Percentiles rank a stretch among this genome's conserved stretches.
These are phyloP conservation scores for Nomada lathburiana DNA, from an alignment of 2,888 invertebrate genomes.

Conservation along the genomic window DNA sequence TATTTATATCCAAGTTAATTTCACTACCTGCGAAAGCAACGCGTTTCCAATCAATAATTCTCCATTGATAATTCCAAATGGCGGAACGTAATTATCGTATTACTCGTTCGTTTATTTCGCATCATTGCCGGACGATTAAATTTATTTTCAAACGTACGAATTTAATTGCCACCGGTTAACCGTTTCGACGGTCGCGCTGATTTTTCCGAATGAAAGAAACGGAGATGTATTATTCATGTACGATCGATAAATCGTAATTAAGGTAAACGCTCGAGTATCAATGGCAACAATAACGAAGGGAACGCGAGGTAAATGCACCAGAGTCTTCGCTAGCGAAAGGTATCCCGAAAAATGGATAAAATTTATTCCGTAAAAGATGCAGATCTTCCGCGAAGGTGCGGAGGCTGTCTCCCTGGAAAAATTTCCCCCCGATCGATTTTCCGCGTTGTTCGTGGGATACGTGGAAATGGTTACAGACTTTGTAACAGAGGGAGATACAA, in stretches of 20 bases:
- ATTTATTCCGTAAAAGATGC: constrained; percentile 23
- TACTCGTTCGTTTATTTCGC: background rate
- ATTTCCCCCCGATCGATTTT: constrained; percentile 42
- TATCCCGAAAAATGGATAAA: constrained; percentile 39
- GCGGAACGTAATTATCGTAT: constrained; percentile 8
- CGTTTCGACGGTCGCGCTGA: background rate
- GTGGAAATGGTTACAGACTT: constrained; percentile 40
- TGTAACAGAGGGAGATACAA: constrained; percentile 49
- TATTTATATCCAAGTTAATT: background rate
- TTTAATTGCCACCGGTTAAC: constrained; percentile 19
- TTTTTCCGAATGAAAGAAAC: background rate
- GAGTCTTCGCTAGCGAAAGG: background rate
- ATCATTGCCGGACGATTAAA: background rate
- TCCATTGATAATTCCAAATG: constrained; percentile 21
- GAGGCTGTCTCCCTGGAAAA: constrained; percentile 33
- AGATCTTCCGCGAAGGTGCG: background rate
- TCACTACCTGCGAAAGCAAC: background rate
- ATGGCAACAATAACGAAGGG: constrained; percentile 10
- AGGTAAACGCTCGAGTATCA: background rate
- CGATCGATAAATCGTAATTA: constrained; percentile 32
- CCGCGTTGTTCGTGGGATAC: constrained; percentile 35
- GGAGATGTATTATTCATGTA: constrained; percentile 15
- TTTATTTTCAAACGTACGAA: background rate
- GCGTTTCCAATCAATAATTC: constrained; percentile 14
- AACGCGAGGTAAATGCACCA: constrained; percentile 13